Percentiles rank a stretch among this genome's conserved stretches.
Evolutionary conservation across 1,140 invertebrate genomes (phyloP).

Genomic region (Caenorhabditis brenneri): DNA sequence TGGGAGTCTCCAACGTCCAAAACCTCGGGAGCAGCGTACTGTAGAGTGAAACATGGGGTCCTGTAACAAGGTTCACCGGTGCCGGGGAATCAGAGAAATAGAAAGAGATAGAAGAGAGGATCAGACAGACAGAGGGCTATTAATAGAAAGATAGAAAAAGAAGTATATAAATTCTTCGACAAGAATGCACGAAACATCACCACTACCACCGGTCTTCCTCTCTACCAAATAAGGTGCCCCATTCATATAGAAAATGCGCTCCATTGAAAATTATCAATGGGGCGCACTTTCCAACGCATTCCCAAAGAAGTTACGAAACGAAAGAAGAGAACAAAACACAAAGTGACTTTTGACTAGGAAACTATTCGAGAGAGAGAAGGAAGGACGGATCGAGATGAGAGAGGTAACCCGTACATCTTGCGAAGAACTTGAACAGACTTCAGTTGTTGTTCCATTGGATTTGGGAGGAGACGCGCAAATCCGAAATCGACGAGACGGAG

Average conservation of each 20-base stretch:
- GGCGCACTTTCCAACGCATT: not conserved
- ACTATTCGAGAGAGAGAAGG: not conserved
- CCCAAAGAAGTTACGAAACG: not conserved
- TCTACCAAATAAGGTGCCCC: not conserved
- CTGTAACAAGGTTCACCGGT: slow-evolving; percentile 72
- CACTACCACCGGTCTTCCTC: slow-evolving; percentile 31
- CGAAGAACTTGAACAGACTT: slow-evolving; percentile 51
- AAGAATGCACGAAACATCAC: slow-evolving; percentile 36
- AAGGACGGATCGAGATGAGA: not conserved
- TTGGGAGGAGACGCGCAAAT: slow-evolving; percentile 79
- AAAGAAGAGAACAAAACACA: slow-evolving; percentile 32
- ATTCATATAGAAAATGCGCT: not conserved
- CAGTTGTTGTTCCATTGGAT: slow-evolving; percentile 64
- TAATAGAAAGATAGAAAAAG: not conserved
- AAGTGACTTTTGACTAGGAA: slow-evolving; percentile 30
- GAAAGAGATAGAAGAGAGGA: not conserved
- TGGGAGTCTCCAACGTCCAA: slow-evolving; percentile 74
- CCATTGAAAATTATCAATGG: not conserved
- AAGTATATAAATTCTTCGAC: not conserved
- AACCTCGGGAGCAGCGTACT: slow-evolving; percentile 90
- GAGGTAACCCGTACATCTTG: slow-evolving; percentile 41
- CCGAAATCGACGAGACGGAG: slow-evolving; percentile 89
- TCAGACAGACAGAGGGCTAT: not conserved
- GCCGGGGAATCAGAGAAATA: not conserved
- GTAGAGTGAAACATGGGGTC: slow-evolving; percentile 85